Percentiles rank a stretch among this genome's conserved stretches.
phyloP scores from a whole-genome alignment of 53 echinoderm and acorn worm species.

The Temnopleurus reevesii region DNA sequence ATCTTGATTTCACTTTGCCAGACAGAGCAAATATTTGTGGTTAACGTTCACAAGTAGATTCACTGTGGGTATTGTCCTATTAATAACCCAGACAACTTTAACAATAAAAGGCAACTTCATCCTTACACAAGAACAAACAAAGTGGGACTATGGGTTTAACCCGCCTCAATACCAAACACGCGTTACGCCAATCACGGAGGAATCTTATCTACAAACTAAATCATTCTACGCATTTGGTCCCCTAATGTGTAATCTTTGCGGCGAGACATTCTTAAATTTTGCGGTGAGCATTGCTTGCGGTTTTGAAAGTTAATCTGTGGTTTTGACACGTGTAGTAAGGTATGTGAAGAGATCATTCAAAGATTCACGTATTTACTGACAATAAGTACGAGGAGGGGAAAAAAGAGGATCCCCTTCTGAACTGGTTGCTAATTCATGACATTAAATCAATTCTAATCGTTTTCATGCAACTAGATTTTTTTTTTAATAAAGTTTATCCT shows the following conservation, averaged over 20 bases:
- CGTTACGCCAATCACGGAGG: neutral
- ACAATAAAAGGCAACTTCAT: neutral
- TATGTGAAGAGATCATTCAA: neutral
- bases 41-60: constrained; percentile 1
- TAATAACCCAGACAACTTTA: neutral
- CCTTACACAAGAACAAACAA: constrained; percentile 25
- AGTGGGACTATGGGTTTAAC: neutral
- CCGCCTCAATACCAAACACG: neutral
- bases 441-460: no score
- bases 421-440: no score
- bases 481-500: no score
- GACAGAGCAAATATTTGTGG: constrained; percentile 50
- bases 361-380: no score
- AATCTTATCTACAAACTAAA: constrained; percentile 9
- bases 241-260: constrained; percentile 10
- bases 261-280: constrained; percentile 41
- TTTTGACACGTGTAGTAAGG: neutral
- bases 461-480: no score
- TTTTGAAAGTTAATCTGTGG: constrained; percentile 28
- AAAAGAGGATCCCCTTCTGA: no score
- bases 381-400: no score
- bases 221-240: neutral
- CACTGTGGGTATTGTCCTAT: constrained; percentile 12
- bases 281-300: constrained; percentile 45
- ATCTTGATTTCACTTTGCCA: constrained; percentile 18